Percentiles rank a stretch among this genome's conserved stretches.
Conservation (phyloP, 2,888 invertebrate species). For the Baccha elongata region DNA sequence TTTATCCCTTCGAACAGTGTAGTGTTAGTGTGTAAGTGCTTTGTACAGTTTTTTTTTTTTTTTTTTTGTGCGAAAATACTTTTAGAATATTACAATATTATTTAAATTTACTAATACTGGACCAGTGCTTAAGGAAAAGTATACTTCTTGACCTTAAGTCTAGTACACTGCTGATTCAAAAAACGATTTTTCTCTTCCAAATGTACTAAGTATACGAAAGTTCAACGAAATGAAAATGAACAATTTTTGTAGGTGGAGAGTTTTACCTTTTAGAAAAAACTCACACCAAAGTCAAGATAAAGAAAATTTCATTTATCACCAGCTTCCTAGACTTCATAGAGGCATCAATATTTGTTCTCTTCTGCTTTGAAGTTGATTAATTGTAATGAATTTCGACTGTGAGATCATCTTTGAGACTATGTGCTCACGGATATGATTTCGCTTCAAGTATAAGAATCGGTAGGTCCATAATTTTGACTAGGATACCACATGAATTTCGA, state of each 20-base stretch:
- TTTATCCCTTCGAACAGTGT: neutral
- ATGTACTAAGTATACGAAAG: too few species aligned
- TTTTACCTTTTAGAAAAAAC: too few species aligned
- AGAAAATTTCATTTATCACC: too few species aligned
- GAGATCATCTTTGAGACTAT: slow-evolving; percentile 56
- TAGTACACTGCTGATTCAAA: too few species aligned
- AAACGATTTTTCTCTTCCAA: too few species aligned
- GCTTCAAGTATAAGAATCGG: slow-evolving; percentile 29
- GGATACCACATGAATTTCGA: slow-evolving; percentile 75
- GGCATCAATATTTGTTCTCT: slow-evolving; percentile 60
- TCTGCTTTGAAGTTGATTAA: neutral
- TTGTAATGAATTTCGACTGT: slow-evolving; percentile 40
- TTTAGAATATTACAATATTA: neutral
- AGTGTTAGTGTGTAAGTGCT: slow-evolving; percentile 36
- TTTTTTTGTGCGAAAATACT: slow-evolving; percentile 4
- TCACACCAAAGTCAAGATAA: too few species aligned
- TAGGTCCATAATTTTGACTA: slow-evolving; percentile 80
- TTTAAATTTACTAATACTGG: slow-evolving; percentile 67
- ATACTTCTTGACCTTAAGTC: too few species aligned
- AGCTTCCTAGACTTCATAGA: too few species aligned
- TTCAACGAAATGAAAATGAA: too few species aligned
- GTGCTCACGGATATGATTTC: slow-evolving; percentile 38
- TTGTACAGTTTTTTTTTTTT: slow-evolving; percentile 54
- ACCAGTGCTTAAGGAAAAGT: slow-evolving; percentile 64
- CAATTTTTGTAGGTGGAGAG: too few species aligned